phyloP scores from a whole-genome alignment of 2,797 vertebrate species.

The Tokudaia tokunoshimensis region DNA sequence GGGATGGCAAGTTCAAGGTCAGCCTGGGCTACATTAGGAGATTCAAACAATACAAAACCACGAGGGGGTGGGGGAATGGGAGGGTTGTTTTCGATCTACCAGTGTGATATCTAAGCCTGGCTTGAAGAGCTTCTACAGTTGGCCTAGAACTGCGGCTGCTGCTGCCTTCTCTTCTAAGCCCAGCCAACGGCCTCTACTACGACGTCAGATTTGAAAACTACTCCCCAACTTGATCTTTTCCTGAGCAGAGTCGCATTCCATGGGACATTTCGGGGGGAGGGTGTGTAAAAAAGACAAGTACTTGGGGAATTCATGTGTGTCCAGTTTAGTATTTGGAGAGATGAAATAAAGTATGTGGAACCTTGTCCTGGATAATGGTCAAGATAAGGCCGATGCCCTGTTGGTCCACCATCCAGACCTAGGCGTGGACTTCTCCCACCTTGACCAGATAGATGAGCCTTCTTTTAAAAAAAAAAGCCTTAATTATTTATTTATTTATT shows the following conservation, averaged over 20 bases:
- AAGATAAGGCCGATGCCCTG: not conserved
- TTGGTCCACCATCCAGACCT: not conserved
- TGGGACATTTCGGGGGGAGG: not conserved
- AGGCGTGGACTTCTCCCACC: not conserved
- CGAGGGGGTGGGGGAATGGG: too few species aligned
- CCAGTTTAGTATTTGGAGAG: not conserved
- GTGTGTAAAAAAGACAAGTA: not conserved
- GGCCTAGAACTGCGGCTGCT: not conserved
- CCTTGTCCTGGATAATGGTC: not conserved
- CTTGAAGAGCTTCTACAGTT: not conserved
- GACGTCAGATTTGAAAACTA: not conserved
- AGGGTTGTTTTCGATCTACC: not conserved
- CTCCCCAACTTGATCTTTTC: not conserved
- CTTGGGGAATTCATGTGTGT: not conserved
- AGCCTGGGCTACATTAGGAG: not conserved
- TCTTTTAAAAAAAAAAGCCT: too few species aligned
- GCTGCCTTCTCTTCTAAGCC: not conserved
- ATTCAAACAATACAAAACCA: not conserved
- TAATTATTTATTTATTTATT: too few species aligned
- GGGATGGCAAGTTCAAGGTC: not conserved
- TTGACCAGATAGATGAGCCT: not conserved
- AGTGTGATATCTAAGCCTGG: rapidly evolving
- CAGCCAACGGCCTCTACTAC: not conserved
- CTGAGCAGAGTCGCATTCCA: not conserved
- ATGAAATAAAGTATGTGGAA: not conserved